Evolutionary conservation across 1,140 invertebrate species (phyloP).

Genomic region (Heliconius himera): DNA sequence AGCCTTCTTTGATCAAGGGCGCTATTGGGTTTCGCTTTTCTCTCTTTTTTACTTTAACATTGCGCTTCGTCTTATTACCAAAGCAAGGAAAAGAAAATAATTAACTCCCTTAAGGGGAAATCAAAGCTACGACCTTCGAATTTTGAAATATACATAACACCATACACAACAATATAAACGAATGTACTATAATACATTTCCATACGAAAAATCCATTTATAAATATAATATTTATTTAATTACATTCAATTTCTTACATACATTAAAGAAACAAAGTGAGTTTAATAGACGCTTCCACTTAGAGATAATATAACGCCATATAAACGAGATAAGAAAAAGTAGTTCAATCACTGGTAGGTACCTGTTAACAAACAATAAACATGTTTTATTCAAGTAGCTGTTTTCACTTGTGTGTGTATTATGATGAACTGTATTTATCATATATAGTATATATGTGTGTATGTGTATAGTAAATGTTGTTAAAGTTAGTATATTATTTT

Average conservation of each 20-base stretch:
- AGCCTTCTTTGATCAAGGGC: too few relatives aligned
- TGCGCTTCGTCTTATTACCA: too few relatives aligned
- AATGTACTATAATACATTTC: too few relatives aligned
- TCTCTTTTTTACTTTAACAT: too few relatives aligned
- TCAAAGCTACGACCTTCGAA: too few relatives aligned
- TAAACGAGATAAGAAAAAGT: conserved; percentile 14
- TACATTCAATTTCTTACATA: not conserved
- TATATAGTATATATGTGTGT: too few relatives aligned
- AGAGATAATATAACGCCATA: not conserved
- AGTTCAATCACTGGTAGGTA: conserved; percentile 7
- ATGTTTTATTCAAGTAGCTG: conserved; percentile 14
- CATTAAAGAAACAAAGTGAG: not conserved
- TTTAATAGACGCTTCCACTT: conserved; percentile 9
- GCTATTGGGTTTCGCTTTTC: too few relatives aligned
- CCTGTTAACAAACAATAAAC: conserved; percentile 13
- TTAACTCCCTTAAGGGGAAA: too few relatives aligned
- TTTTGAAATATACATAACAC: too few relatives aligned
- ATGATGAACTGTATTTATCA: not conserved
- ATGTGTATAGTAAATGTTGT: not conserved
- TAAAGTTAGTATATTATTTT: not conserved
- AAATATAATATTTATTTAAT: not conserved
- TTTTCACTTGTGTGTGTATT: conserved; percentile 4
- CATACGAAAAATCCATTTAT: too few relatives aligned
- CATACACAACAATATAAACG: not conserved
- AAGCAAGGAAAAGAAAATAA: too few relatives aligned